Base-by-base conservation (phyloP, 2,888 invertebrate species). In the Halictus quadricinctus region DNA sequence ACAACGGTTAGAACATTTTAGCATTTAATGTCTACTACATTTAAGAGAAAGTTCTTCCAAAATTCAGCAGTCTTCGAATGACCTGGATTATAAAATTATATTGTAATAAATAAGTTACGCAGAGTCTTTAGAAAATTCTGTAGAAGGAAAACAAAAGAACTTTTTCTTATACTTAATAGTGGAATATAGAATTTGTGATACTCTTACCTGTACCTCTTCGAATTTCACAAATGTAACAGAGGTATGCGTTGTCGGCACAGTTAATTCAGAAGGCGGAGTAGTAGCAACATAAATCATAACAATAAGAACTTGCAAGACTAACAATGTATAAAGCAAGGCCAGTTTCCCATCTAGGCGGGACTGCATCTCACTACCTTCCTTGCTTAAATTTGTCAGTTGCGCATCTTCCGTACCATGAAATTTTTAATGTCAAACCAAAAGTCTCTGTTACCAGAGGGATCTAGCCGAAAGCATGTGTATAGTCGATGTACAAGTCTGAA, bases 231-330 rank as follows among this genome's bases (percentile, higher is more conserved):
- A 94, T 85, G 92, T 93, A 70, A 94, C 93, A 79, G 94, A 90
- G 54, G 89, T 88, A 83, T 89, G 92, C 75, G 90, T 92, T 69
- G 92, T 91, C 64, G 90, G 86, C 75, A 84, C 88, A 72, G 89
- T 82, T 76, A 92, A 85, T 88, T 92, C 93, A 72, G 92, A 90
- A 86, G 91, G 91, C 43, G 94, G 94, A 83, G 94, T 94, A 60
- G 94, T 92, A 41, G 92, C 91, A 75, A 94, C 94, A 87, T 94
- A 94, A 73, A 94, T 92, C 91, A 94, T 93, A 82, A 94, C 94
- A 79, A 94, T 93, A 54, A 94, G 90, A 86, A 94, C 92, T 93
- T 94, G 94, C 77, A 94, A 90, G 81, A 94, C 92, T 76, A 94
- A 91, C 80, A 94, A 86, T 78, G 94, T 94, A 89, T 94, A 94